phyloP scores from a whole-genome alignment of 2,113 vertebrate species.

The Recurvirostra avosetta region DNA sequence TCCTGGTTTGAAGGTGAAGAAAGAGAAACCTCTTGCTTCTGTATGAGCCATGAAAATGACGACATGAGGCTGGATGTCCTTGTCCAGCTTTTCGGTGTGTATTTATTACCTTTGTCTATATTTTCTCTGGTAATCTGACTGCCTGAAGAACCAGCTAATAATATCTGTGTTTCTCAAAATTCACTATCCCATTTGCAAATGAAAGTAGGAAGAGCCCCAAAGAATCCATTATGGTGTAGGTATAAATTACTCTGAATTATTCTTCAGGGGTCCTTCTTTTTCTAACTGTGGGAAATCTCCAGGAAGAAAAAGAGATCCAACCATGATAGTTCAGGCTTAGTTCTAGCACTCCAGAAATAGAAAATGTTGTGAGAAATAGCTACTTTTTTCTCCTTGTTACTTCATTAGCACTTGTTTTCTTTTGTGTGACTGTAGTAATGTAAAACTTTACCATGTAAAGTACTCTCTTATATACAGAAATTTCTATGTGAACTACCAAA shows the following conservation, averaged over 20 bases:
- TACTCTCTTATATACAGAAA: not conserved
- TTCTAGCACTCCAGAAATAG: not conserved
- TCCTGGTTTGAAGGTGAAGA: not conserved
- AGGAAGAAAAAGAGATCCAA: not conserved
- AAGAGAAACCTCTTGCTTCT: not conserved
- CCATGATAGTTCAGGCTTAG: not conserved
- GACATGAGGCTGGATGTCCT: not conserved
- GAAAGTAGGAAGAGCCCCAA: not conserved
- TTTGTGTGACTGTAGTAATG: not conserved
- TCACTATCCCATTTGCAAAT: not conserved
- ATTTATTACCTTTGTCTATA: not conserved
- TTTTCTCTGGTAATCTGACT: not conserved
- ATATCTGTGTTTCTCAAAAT: not conserved
- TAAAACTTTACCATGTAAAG: not conserved
- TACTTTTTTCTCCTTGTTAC: not conserved
- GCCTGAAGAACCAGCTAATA: not conserved
- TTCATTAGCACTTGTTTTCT: not conserved
- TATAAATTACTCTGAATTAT: not conserved
- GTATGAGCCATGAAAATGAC: not conserved
- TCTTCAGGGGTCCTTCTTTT: not conserved
- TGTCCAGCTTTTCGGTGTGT: not conserved
- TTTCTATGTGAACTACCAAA: not conserved
- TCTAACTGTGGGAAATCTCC: not conserved
- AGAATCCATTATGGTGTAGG: not conserved
- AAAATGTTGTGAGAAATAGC: not conserved